phyloP scores from a whole-genome alignment of 2,113 vertebrate species.

The Eretmochelys imbricata region DNA sequence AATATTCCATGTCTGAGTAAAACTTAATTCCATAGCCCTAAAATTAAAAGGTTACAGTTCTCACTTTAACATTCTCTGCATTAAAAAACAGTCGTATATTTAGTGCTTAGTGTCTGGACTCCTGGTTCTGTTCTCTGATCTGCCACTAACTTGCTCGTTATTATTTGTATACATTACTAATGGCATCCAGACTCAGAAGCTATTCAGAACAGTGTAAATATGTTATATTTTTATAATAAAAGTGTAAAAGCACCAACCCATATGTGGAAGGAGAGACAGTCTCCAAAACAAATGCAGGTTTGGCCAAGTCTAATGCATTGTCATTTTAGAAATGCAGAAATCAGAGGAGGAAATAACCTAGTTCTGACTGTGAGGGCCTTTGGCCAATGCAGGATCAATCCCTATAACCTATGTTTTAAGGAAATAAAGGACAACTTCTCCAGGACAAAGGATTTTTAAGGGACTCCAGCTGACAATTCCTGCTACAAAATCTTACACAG shows the following conservation, averaged over 20 bases:
- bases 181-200: neutral
- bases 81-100: neutral
- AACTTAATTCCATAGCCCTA: conserved; percentile 87
- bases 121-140: neutral
- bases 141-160: neutral
- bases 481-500: neutral
- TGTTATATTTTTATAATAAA: neutral
- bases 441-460: neutral
- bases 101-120: neutral
- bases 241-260: neutral
- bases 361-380: neutral
- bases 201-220: neutral
- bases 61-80: neutral
- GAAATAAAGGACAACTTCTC: neutral
- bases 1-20: conserved; percentile 77
- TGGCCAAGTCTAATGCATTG: neutral
- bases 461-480: neutral
- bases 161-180: neutral
- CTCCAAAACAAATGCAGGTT: neutral
- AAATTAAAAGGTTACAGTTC: neutral
- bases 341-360: neutral
- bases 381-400: neutral
- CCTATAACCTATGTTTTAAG: neutral
- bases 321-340: neutral
- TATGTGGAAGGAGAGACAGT: neutral